phyloP scores from a whole-genome alignment of 2,888 invertebrate genomes.

The Tiphia femorata region DNA sequence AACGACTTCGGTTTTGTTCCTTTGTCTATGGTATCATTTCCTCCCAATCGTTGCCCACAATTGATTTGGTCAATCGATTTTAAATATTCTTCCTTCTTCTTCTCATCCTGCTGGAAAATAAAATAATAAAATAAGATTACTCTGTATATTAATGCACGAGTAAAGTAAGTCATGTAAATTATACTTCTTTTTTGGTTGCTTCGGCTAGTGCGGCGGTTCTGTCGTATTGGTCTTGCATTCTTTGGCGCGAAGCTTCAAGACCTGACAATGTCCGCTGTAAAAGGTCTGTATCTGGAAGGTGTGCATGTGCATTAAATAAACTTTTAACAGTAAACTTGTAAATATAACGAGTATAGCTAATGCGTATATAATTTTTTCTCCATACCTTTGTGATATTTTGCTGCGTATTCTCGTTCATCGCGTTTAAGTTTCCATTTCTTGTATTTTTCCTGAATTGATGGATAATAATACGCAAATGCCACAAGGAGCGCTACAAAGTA shows the following conservation, averaged over 20 bases:
- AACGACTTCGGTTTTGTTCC: slow-evolving; percentile 31
- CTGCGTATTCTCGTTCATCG: slow-evolving; percentile 66
- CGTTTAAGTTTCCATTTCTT: slow-evolving; percentile 57
- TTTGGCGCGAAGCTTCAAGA: slow-evolving; percentile 64
- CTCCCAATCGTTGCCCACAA: slow-evolving; percentile 55
- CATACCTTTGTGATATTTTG: slow-evolving; percentile 70
- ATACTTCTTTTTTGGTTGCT: slow-evolving; percentile 57
- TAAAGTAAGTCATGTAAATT: neutral
- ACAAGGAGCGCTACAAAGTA: slow-evolving; percentile 58
- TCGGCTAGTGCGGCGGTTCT: slow-evolving; percentile 57
- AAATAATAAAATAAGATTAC: slow-evolving; percentile 11
- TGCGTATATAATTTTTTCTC: neutral
- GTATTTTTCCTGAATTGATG: slow-evolving; percentile 60
- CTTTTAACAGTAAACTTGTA: neutral
- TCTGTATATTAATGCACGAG: neutral
- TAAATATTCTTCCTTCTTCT: slow-evolving; percentile 52
- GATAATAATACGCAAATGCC: slow-evolving; percentile 58
- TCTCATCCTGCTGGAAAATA: slow-evolving; percentile 54
- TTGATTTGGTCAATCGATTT: slow-evolving; percentile 34
- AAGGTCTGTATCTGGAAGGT: slow-evolving; percentile 68
- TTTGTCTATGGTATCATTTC: slow-evolving; percentile 22
- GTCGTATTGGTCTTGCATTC: slow-evolving; percentile 68
- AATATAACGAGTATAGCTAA: neutral
- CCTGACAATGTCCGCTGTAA: slow-evolving; percentile 58
- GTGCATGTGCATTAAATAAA: neutral